Evolutionary conservation across 2,113 vertebrate genomes (phyloP).

Genomic region (Neotragus pygmaeus): DNA sequence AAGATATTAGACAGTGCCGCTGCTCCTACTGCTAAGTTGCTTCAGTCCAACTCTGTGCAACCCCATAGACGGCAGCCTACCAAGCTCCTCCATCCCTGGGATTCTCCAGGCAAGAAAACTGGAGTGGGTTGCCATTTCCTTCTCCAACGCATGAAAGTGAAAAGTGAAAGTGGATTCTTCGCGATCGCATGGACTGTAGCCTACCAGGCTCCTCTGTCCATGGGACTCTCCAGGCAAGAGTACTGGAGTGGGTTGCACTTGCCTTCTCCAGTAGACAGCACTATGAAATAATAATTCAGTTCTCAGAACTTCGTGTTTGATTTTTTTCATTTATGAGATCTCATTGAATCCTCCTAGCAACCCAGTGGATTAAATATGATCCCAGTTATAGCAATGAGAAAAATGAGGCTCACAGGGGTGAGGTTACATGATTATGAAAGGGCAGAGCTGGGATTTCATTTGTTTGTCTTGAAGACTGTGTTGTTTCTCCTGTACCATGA

Average conservation of each 20-base stretch:
- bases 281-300: background rate
- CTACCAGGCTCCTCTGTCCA: rapidly evolving
- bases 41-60: background rate
- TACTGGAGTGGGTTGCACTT: background rate
- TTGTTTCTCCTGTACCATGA: background rate
- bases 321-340: background rate
- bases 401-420: background rate
- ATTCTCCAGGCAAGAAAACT: background rate
- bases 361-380: background rate
- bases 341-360: background rate
- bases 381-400: background rate
- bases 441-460: background rate
- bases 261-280: background rate
- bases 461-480: background rate
- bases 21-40: background rate
- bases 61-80: background rate
- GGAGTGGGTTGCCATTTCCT: background rate
- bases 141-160: background rate
- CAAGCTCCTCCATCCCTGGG: background rate
- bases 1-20: background rate
- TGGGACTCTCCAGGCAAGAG: background rate
- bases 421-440: background rate
- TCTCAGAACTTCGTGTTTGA: background rate
- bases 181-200: rapidly evolving
- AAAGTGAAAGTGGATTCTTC: background rate